Conservation (phyloP, 2,113 vertebrate species). For the Pedetes capensis region DNA sequence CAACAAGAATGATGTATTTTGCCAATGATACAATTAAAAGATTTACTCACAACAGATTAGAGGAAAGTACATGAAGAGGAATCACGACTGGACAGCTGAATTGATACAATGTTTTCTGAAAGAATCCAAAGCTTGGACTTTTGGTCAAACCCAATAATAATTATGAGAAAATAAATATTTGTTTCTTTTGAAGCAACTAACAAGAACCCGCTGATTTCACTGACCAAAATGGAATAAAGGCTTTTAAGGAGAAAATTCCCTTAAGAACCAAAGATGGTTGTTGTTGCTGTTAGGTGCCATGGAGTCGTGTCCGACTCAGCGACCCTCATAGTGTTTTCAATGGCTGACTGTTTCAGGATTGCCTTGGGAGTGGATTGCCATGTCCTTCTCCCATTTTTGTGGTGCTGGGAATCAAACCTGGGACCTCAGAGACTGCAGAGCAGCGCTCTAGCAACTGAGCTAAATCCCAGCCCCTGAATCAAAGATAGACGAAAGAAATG, state of each 20-base stretch:
- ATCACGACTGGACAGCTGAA: background rate
- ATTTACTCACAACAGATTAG: background rate
- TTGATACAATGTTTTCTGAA: conserved; percentile 5
- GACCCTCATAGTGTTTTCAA: too few species aligned
- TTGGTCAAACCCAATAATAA: background rate
- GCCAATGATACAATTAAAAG: background rate
- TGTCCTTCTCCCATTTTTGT: too few species aligned
- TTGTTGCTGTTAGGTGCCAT: too few species aligned
- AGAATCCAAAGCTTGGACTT: background rate
- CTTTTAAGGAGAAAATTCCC: background rate
- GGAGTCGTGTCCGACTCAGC: too few species aligned
- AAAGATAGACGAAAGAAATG: conserved; percentile 8
- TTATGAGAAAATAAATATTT: conserved; percentile 13
- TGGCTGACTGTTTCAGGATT: too few species aligned
- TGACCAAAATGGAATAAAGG: background rate
- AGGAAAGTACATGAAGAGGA: background rate
- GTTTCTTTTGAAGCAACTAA: background rate
- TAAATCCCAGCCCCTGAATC: too few species aligned
- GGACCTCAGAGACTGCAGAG: too few species aligned
- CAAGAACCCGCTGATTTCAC: background rate
- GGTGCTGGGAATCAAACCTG: too few species aligned
- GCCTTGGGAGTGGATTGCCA: too few species aligned
- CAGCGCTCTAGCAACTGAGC: too few species aligned
- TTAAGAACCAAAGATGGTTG: too few species aligned
- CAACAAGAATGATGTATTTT: background rate